Base-by-base conservation (phyloP, 2,888 invertebrate genomes). In the Eustalomyia histrio region DNA sequence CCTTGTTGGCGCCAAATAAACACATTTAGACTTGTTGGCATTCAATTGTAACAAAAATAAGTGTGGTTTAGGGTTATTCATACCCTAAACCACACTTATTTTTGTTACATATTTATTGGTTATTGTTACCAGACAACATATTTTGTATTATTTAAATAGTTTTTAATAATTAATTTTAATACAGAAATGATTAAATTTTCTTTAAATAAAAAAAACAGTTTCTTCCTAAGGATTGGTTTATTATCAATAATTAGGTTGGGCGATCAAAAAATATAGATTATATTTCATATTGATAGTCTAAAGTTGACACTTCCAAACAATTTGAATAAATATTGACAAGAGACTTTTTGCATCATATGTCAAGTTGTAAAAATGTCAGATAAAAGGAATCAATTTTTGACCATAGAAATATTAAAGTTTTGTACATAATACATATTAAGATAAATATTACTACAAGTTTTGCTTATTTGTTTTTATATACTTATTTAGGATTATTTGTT, bases 1-100 rank as follows among this genome's bases (percentile, higher is more conserved):
- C 69, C 69, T 71, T 47, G 55, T 81, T 76, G 80, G 80, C 80
- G 80, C 80, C 80, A 81, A 76, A 74, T 69, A 74, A 12, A n/a
- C 8, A 29, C 52, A 58, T 24, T 71, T 69, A 67, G 65, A 71
- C 71, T 67, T 75, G 61, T 71, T 75, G 61, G 60, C 61, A 64
- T 75, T 75, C 60, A 47, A 29, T 71, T 60, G 79, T 60, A 75
- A 79, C 69, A 47, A 73, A 74, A n/a, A n/a, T n/a, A n/a, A n/a
- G n/a, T n/a, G n/a, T n/a, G n/a, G n/a, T n/a, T n/a, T 53, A n/a
- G 18, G 12, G 14, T n/a, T 50, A 50, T 64, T 50, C 35, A 52
- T 43, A 69, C 50, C 33, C 18, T n/a, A 43, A 55, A 39, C 50
- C 10, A 57, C n/a, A 12, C 18, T 7, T 29, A 7, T 29, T 55